Evolutionary conservation across 2,113 vertebrate genomes (phyloP).

Genomic region (Cryptotis parvus): DNA sequence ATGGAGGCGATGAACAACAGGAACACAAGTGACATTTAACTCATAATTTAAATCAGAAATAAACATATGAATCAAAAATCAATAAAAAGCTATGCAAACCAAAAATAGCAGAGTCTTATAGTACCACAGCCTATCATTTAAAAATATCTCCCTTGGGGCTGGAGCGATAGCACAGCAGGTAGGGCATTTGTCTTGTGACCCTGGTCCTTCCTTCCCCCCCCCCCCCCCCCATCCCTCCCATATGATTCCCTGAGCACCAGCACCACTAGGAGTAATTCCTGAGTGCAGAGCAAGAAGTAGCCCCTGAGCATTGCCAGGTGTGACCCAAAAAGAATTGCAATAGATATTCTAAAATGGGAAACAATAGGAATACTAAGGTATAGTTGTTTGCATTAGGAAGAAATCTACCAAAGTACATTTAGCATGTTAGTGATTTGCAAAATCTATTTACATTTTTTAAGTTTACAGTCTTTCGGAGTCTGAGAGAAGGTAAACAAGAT

Average conservation of each 20-base stretch:
- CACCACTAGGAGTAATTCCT: no score
- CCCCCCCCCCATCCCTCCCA: no score
- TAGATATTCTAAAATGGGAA: slow-evolving; percentile 49
- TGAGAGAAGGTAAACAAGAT: slow-evolving; percentile 40
- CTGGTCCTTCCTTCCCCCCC: no score
- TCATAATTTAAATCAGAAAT: slow-evolving; percentile 65
- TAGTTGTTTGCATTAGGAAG: slow-evolving; percentile 31
- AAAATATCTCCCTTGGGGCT: background rate
- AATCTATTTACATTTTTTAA: slow-evolving; percentile 60
- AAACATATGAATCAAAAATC: slow-evolving; percentile 32
- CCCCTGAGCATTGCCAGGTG: no score
- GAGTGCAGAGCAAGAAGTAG: no score
- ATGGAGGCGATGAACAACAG: no score
- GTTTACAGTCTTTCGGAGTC: slow-evolving; percentile 42
- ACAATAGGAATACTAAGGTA: slow-evolving; percentile 25
- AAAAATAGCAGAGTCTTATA: slow-evolving; percentile 3
- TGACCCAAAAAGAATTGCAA: no score
- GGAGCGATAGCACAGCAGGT: no score
- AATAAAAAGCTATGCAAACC: slow-evolving; percentile 57
- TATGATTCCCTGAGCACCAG: no score
- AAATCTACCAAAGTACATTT: slow-evolving; percentile 53
- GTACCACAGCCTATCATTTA: slow-evolving; percentile 3
- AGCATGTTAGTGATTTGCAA: slow-evolving; percentile 56
- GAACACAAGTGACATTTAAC: slow-evolving; percentile 41
- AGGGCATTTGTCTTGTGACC: no score